These are phyloP conservation scores for Lepidurus couesii DNA, from an alignment of 1,140 invertebrate species.

Conservation along the genomic window DNA sequence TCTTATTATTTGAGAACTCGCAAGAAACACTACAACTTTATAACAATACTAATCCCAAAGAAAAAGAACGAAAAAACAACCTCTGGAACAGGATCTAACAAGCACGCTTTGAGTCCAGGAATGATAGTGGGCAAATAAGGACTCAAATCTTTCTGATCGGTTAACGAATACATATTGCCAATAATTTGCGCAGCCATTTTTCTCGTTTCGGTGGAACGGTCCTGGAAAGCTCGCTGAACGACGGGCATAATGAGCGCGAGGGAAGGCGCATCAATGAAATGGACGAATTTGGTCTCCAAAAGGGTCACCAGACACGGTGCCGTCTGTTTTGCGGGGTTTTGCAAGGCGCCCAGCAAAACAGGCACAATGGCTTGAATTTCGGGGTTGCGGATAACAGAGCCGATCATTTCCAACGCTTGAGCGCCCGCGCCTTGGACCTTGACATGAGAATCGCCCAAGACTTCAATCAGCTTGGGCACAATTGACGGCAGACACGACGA, in stretches of 20 bases:
- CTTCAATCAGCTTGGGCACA: constrained; percentile 96
- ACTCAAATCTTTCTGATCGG: constrained; percentile 95
- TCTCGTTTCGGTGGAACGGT: constrained; percentile 91
- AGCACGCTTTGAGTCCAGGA: constrained; percentile 89
- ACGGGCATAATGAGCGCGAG: constrained; percentile 98
- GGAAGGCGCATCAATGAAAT: constrained; percentile 98
- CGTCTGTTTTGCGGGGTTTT: constrained; percentile 95
- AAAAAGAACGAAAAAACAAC: constrained; percentile 46
- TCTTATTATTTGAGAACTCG: not conserved
- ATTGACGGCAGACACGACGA: constrained; percentile 96
- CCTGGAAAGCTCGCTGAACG: constrained; percentile 92
- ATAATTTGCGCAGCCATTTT: constrained; percentile 99
- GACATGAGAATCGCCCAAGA: constrained; percentile 93
- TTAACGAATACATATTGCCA: constrained; percentile 98
- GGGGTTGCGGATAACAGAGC: constrained; percentile 95
- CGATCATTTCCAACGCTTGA: constrained; percentile 92
- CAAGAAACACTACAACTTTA: not conserved
- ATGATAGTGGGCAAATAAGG: constrained; percentile 96
- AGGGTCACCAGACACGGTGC: constrained; percentile 84
- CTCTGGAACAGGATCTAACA: constrained; percentile 96
- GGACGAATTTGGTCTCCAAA: constrained; percentile 95
- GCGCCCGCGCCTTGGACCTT: constrained; percentile 96
- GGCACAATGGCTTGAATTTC: constrained; percentile 96
- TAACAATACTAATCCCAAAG: not conserved
- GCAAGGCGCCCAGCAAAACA: constrained; percentile 81